Base-by-base conservation (phyloP, 2,797 vertebrate genomes). In the Channallabes apus region DNA sequence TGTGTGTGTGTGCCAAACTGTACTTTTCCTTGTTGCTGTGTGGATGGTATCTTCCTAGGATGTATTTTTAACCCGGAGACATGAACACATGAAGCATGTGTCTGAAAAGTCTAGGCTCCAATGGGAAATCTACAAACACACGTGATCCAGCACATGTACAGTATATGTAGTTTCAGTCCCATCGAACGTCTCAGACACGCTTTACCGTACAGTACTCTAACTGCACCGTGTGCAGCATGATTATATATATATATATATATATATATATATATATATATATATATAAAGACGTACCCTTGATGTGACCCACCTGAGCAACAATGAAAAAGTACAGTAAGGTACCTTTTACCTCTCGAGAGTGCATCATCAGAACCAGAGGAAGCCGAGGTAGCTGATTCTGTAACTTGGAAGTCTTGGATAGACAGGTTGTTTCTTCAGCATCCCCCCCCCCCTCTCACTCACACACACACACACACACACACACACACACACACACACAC, bases 21-120 rank as follows among this genome's bases (percentile, higher is more conserved):
- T 65, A 80, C 78, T 80, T 80, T 65, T 51, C 61, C 38, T 46
- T 51, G 62, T 80, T 65, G 41, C 62, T 67, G 41, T 51, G 46
- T 51, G 15, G 41, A 41, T 29, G 6, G 0, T 29, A 46, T 24
- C 59, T 35, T 61, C 56, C 35, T 24, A 61, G 15, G 61, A 64
- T 20, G 58, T 38, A 38, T 54, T 18, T 54, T 81, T 67, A 18
- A 29, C 12, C 4, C 7, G 18, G 56, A 58, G 32, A 35, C 54
- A 77, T 76, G 58, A 62, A 35, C 20, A 56, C 18, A 76, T 51
- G 46, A 51, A 51, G 46, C 46, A 51, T 51, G 12, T 72, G 22
- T 69, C 3, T 22, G 32, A 61, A 78, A 59, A 35, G 20, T 59
- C 56, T 51, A 17, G 24, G 58, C 14, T n/a, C 58, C 54, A 17